Evolutionary conservation across 2,797 vertebrate genomes (phyloP).

Genomic region (Phoeniculus purpureus): DNA sequence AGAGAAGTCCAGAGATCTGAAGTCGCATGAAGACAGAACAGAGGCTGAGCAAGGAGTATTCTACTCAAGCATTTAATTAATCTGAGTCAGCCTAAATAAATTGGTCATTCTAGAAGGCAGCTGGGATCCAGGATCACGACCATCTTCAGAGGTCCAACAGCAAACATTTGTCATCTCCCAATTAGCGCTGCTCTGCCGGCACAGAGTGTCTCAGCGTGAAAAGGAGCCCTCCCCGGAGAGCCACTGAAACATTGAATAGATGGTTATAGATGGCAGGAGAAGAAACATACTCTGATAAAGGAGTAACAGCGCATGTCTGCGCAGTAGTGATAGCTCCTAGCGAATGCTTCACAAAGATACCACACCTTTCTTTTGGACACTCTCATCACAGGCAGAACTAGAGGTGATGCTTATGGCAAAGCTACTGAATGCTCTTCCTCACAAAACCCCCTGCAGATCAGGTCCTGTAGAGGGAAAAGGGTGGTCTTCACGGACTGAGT

Average conservation of each 20-base stretch:
- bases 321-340: not conserved
- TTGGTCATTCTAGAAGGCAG: not conserved
- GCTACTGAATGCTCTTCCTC: not conserved
- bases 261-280: not conserved
- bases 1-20: not conserved
- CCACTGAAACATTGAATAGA: not conserved
- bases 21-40: not conserved
- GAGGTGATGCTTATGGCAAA: not conserved
- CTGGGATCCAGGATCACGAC: slow-evolving; percentile 6
- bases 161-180: not conserved
- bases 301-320: not conserved
- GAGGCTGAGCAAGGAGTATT: not conserved
- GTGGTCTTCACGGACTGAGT: not conserved
- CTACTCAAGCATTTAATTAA: slow-evolving; percentile 27
- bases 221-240: not conserved
- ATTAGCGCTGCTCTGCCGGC: not conserved
- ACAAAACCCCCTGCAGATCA: not conserved
- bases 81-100: slow-evolving; percentile 6
- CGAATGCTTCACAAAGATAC: not conserved
- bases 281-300: not conserved
- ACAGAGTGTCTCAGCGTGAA: not conserved
- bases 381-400: not conserved
- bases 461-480: not conserved
- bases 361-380: not conserved
- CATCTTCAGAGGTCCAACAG: not conserved